Evolutionary conservation across 2,113 vertebrate species (phyloP).

Genomic region (Egretta garzetta): DNA sequence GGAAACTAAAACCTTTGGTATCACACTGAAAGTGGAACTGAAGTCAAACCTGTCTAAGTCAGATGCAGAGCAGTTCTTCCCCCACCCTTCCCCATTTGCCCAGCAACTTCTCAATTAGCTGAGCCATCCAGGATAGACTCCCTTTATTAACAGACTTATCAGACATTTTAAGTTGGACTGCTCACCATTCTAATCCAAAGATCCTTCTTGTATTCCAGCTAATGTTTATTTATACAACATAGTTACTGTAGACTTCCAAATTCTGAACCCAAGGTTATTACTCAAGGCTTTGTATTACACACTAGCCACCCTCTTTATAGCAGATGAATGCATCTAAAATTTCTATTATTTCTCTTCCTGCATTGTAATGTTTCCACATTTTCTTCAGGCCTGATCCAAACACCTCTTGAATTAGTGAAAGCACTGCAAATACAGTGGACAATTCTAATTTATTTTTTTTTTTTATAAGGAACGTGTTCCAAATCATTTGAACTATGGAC

Average conservation of each 20-base stretch:
- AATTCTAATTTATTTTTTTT: background rate
- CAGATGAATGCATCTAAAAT: background rate
- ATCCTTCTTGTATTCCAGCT: background rate
- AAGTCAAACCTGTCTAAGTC: background rate
- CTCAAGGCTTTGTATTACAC: background rate
- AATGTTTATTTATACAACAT: background rate
- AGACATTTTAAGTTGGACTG: background rate
- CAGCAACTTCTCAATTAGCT: background rate
- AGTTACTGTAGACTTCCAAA: background rate
- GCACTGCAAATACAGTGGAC: background rate
- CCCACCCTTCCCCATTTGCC: background rate
- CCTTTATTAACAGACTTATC: background rate
- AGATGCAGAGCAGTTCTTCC: background rate
- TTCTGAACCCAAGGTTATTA: background rate
- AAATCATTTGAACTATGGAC: background rate
- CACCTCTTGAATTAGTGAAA: background rate
- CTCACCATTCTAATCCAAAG: background rate
- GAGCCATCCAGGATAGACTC: background rate
- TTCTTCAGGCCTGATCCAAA: background rate
- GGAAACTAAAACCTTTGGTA: slow-evolving; percentile 23
- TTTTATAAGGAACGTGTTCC: background rate
- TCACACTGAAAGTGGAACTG: background rate
- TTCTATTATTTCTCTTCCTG: background rate
- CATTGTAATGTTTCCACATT: background rate
- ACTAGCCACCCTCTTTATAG: background rate